phyloP scores from a whole-genome alignment of 2,797 vertebrate species.

The Myripristis murdjan region DNA sequence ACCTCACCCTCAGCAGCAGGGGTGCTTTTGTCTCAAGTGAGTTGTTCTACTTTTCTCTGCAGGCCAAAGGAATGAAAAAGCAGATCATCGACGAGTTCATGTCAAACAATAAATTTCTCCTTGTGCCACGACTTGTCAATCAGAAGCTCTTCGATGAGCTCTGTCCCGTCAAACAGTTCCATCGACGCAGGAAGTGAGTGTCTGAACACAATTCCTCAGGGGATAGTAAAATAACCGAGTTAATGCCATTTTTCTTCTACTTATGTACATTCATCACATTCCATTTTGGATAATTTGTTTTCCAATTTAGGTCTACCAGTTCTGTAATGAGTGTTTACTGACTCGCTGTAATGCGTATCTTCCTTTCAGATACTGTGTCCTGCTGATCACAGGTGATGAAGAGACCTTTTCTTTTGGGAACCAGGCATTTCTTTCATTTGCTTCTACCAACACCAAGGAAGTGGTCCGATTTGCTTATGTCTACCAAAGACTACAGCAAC shows the following conservation, averaged over 20 bases:
- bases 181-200: constrained; percentile 94
- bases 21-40: too few relatives aligned
- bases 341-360: background rate
- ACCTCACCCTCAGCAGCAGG: background rate
- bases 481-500: constrained; percentile 90
- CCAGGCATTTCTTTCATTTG: constrained; percentile 91
- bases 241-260: background rate
- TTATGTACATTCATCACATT: background rate
- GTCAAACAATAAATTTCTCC: constrained; percentile 94
- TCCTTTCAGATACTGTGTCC: constrained; percentile 90
- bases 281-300: background rate
- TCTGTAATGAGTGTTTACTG: background rate
- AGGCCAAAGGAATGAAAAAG: constrained; percentile 96
- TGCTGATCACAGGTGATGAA: constrained; percentile 90
- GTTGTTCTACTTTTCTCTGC: constrained; percentile 29
- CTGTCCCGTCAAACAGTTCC: constrained; percentile 95
- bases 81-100: constrained; percentile 96
- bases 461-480: constrained; percentile 92
- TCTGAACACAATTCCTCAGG: background rate
- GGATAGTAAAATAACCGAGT: background rate
- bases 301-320: background rate
- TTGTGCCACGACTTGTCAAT: constrained; percentile 92
- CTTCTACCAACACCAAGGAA: constrained; percentile 91
- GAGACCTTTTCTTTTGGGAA: constrained; percentile 85
- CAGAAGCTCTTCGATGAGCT: constrained; percentile 97